Conservation (phyloP, 2,113 vertebrate species). For the Cinclus cinclus region DNA sequence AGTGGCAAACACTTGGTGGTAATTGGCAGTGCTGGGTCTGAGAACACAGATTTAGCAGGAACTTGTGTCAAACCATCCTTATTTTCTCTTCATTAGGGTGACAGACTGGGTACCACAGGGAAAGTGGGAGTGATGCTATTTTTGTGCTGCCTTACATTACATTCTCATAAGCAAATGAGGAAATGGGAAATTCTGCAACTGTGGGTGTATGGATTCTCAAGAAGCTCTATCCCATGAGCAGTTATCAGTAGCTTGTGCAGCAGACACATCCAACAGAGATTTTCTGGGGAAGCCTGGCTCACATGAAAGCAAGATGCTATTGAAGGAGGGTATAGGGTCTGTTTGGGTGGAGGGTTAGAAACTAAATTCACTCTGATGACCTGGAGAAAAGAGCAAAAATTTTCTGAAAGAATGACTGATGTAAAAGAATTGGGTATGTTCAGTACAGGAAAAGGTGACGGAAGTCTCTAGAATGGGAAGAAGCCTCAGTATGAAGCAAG, state of each 20-base stretch:
- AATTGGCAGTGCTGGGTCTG: not conserved
- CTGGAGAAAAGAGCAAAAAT: not conserved
- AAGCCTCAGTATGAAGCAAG: not conserved
- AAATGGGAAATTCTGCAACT: constrained; percentile 18
- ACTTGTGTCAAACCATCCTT: not conserved
- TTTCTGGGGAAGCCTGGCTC: not conserved
- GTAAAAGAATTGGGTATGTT: not conserved
- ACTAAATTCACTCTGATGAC: not conserved
- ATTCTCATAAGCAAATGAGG: not conserved
- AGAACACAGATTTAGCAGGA: not conserved
- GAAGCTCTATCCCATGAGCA: not conserved
- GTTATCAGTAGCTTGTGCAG: accelerated
- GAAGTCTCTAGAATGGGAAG: not conserved
- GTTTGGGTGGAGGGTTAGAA: not conserved
- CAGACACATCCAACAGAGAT: not conserved
- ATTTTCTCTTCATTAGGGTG: not conserved
- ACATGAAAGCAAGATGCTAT: not conserved
- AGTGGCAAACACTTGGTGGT: not conserved
- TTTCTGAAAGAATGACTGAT: not conserved
- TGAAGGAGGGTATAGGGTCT: not conserved
- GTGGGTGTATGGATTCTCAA: not conserved
- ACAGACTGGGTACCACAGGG: not conserved
- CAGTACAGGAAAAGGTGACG: not conserved
- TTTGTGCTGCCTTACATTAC: not conserved
- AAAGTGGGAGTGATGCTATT: not conserved